Conservation (phyloP, 2,797 vertebrate genomes). For the Channa striata region DNA sequence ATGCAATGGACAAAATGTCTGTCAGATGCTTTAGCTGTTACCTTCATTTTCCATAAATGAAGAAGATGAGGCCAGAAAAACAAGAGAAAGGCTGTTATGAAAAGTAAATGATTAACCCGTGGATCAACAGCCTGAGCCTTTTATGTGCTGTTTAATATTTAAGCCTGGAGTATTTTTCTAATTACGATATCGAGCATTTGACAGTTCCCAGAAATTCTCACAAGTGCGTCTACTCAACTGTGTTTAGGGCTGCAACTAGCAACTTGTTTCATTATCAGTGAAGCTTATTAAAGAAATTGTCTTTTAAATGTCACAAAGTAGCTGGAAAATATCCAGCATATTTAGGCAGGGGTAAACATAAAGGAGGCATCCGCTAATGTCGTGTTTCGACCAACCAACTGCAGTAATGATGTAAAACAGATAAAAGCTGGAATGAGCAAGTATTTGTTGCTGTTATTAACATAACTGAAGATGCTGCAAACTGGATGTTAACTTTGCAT, state of each 20-base stretch:
- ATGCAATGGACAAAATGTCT: slow-evolving; percentile 21
- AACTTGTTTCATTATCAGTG: background rate
- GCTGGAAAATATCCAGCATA: too few relatives aligned
- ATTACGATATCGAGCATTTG: background rate
- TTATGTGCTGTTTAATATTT: background rate
- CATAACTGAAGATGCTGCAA: too few relatives aligned
- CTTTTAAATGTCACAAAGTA: too few relatives aligned
- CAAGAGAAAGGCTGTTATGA: background rate
- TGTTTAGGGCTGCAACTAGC: background rate
- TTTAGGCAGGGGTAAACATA: too few relatives aligned
- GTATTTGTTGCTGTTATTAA: too few relatives aligned
- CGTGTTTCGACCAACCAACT: too few relatives aligned
- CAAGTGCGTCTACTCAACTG: background rate
- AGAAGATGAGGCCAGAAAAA: background rate
- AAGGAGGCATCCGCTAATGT: too few relatives aligned
- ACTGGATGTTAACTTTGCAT: too few relatives aligned
- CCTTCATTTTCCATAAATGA: background rate
- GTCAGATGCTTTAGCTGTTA: slow-evolving; percentile 11
- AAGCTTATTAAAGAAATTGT: background rate
- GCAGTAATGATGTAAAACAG: too few relatives aligned
- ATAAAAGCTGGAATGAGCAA: too few relatives aligned
- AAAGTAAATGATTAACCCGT: background rate
- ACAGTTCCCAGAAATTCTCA: background rate
- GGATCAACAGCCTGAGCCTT: background rate
- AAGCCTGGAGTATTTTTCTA: background rate